Conservation (phyloP, 2,888 invertebrate species). For the Koerneria pararmatus region DNA sequence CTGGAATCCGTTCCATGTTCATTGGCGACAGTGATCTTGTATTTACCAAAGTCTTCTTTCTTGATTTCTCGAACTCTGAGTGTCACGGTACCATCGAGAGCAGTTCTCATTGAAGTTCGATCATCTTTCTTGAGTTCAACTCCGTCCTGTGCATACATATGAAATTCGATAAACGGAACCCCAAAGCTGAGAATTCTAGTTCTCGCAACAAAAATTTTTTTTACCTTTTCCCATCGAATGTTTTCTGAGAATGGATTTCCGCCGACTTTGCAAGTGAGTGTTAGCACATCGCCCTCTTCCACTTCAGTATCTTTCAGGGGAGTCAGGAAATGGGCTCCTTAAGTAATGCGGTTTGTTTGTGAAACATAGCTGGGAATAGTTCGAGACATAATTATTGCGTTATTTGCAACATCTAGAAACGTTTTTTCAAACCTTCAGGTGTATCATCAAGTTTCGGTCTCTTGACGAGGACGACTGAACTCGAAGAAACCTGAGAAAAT, state of each 20-base stretch:
- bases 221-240: conserved; percentile 37
- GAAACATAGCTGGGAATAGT: too few relatives aligned
- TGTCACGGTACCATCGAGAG: conserved; percentile 54
- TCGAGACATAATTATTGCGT: too few relatives aligned
- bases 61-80: conserved; percentile 48
- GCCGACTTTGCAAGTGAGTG: conserved; percentile 60
- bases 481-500: too few relatives aligned
- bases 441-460: too few relatives aligned
- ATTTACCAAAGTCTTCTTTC: conserved; percentile 53
- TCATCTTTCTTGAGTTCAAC: conserved; percentile 47
- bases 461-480: conserved; percentile 51
- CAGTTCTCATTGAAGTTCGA: conserved; percentile 47
- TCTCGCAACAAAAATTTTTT: too few relatives aligned
- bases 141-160: conserved; percentile 39
- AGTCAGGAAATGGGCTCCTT: not conserved
- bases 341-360: too few relatives aligned
- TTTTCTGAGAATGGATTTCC: conserved; percentile 61
- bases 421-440: too few relatives aligned
- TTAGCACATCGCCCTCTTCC: conserved; percentile 69
- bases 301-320: conserved; percentile 51
- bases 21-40: conserved; percentile 48
- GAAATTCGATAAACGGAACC: not conserved
- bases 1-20: conserved; percentile 38
- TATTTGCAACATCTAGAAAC: too few relatives aligned
- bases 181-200: too few relatives aligned